Conservation (phyloP, 2,888 invertebrate species). For the Desoria tigrina region DNA sequence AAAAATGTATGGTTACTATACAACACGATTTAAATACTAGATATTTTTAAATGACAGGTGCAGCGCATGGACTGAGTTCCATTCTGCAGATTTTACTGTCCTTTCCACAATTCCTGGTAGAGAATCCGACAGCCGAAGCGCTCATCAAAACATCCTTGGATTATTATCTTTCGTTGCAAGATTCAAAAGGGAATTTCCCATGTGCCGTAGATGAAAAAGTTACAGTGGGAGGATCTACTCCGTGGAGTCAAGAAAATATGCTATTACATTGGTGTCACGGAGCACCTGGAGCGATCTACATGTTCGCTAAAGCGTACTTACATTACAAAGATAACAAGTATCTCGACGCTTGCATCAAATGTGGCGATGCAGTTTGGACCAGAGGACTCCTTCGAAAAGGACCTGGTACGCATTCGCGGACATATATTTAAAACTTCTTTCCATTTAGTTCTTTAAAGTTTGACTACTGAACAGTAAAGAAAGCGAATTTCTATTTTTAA, state of each 20-base stretch:
- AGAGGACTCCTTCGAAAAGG: constrained; percentile 82
- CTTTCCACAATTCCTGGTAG: constrained; percentile 63
- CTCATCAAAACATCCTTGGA: constrained; percentile 70
- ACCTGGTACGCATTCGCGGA: constrained; percentile 65
- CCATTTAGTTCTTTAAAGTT: background rate
- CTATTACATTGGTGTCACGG: constrained; percentile 42
- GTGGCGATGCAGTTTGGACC: constrained; percentile 77
- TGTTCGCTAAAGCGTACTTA: constrained; percentile 78
- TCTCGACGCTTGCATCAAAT: constrained; percentile 67
- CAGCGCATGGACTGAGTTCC: constrained; percentile 65
- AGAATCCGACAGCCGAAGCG: constrained; percentile 61
- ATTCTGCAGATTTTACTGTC: constrained; percentile 69
- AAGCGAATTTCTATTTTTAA: too few relatives aligned
- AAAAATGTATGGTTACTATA: background rate
- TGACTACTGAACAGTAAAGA: background rate
- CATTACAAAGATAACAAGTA: constrained; percentile 74
- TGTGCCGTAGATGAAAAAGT: constrained; percentile 72
- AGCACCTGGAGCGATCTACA: constrained; percentile 67
- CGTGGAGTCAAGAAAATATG: constrained; percentile 5
- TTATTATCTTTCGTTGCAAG: constrained; percentile 68
- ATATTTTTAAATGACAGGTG: constrained; percentile 56
- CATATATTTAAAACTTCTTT: too few relatives aligned
- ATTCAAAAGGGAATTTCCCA: constrained; percentile 72
- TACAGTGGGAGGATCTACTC: constrained; percentile 56
- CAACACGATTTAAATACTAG: background rate